A percentile compares a stretch with the other conserved stretches of the same genome.
Evolutionary conservation across 1,140 invertebrate species (phyloP).

Genomic region (Riptortus pedestris): DNA sequence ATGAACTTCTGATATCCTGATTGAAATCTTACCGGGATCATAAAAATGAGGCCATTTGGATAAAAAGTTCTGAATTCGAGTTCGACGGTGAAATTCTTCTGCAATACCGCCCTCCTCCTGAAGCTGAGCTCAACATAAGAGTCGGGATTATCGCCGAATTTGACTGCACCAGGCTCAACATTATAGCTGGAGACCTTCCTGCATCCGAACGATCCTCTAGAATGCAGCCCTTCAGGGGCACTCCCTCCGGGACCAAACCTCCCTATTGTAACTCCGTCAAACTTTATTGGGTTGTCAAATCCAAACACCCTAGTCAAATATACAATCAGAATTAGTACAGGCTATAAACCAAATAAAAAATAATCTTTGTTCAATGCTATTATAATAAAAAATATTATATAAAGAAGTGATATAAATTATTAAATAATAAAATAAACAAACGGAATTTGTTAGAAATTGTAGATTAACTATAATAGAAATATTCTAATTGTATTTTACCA

Average conservation of each 20-base stretch:
- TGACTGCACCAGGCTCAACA: slow-evolving; percentile 66
- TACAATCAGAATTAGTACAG: slow-evolving; percentile 33
- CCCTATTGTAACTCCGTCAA: slow-evolving; percentile 61
- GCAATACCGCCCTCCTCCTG: slow-evolving; percentile 50
- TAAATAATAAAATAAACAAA: no score
- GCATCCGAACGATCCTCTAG: slow-evolving; percentile 39
- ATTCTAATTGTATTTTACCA: no score
- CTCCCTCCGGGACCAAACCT: slow-evolving; percentile 42
- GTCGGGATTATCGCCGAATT: slow-evolving; percentile 69
- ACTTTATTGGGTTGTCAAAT: slow-evolving; percentile 52
- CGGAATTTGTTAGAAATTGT: no score
- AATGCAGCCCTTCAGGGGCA: not conserved
- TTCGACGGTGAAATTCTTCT: slow-evolving; percentile 60
- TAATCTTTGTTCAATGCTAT: no score
- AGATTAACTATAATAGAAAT: no score
- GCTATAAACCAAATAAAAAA: not conserved
- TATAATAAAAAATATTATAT: no score
- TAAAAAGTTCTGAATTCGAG: slow-evolving; percentile 80
- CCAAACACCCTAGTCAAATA: slow-evolving; percentile 50
- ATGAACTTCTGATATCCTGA: no score
- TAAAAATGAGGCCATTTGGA: slow-evolving; percentile 66
- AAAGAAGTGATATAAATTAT: no score
- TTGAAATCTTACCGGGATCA: slow-evolving; percentile 52
- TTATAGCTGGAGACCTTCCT: slow-evolving; percentile 59
- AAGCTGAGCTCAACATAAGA: slow-evolving; percentile 63